These are phyloP conservation scores for Sarcoramphus papa DNA, from an alignment of 2,797 vertebrate genomes.

Conservation along the genomic window DNA sequence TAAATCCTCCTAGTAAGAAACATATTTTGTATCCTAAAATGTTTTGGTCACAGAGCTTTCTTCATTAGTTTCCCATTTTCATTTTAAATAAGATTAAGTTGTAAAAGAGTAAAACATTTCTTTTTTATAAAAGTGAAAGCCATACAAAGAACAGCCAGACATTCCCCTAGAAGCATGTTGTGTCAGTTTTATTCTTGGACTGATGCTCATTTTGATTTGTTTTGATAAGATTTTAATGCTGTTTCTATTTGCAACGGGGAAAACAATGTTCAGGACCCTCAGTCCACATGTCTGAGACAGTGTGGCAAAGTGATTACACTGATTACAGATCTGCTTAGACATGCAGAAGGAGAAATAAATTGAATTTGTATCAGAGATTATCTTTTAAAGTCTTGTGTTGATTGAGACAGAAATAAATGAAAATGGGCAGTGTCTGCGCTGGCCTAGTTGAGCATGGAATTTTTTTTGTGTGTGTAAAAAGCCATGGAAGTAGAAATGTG, in stretches of 20 bases:
- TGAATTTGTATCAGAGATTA: slow-evolving; percentile 39
- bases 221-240: neutral
- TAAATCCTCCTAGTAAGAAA: neutral
- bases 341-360: slow-evolving; percentile 9
- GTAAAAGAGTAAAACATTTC: neutral
- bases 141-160: neutral
- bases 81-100: neutral
- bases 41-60: neutral
- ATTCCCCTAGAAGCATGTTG: neutral
- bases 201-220: neutral
- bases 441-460: neutral
- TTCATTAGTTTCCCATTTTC: neutral
- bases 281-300: neutral
- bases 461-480: neutral
- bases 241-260: neutral
- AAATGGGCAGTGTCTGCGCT: neutral
- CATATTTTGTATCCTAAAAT: neutral
- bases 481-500: neutral
- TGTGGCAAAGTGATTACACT: neutral
- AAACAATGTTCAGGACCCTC: neutral
- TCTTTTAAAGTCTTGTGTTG: neutral
- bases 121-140: neutral
- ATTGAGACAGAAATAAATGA: slow-evolving; percentile 9
- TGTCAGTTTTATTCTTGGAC: neutral
- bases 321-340: slow-evolving; percentile 16